These are phyloP conservation scores for Triplophysa siluroides DNA, from an alignment of 2,113 vertebrate genomes.

Conservation along the genomic window DNA sequence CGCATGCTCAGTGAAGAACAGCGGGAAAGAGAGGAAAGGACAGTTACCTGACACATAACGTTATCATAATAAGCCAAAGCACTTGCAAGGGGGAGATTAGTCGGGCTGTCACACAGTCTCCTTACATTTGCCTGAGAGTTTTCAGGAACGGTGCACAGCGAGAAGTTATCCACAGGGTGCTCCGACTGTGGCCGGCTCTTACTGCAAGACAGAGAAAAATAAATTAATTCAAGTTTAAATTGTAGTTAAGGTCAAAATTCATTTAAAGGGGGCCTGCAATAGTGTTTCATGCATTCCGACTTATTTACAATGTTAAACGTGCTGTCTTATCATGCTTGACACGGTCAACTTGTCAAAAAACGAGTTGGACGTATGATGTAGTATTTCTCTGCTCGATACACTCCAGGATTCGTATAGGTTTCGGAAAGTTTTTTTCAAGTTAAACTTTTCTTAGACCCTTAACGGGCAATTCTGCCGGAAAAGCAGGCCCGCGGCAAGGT, in stretches of 20 bases:
- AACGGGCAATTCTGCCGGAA: too few relatives aligned
- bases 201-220: conserved; percentile 57
- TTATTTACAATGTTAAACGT: too few relatives aligned
- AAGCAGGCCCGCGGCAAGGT: too few relatives aligned
- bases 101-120: conserved; percentile 74
- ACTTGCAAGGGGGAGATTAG: conserved; percentile 74
- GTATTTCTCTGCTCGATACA: too few relatives aligned
- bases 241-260: neutral
- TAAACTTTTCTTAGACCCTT: too few relatives aligned
- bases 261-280: too few relatives aligned
- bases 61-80: conserved; percentile 82
- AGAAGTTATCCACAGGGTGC: conserved; percentile 95
- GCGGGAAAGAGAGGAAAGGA: conserved; percentile 53
- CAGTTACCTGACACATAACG: conserved; percentile 79
- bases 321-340: too few relatives aligned
- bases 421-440: too few relatives aligned
- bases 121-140: conserved; percentile 98
- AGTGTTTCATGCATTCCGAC: too few relatives aligned
- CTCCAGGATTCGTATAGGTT: too few relatives aligned
- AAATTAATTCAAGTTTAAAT: neutral
- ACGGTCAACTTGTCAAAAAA: too few relatives aligned
- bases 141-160: conserved; percentile 94
- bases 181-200: conserved; percentile 90
- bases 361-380: too few relatives aligned
- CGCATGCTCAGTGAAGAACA: conserved; percentile 10